A percentile compares a stretch with the other conserved stretches of the same genome.
Conservation (phyloP, 2,113 vertebrate genomes). For the Zosterops japonicus region DNA sequence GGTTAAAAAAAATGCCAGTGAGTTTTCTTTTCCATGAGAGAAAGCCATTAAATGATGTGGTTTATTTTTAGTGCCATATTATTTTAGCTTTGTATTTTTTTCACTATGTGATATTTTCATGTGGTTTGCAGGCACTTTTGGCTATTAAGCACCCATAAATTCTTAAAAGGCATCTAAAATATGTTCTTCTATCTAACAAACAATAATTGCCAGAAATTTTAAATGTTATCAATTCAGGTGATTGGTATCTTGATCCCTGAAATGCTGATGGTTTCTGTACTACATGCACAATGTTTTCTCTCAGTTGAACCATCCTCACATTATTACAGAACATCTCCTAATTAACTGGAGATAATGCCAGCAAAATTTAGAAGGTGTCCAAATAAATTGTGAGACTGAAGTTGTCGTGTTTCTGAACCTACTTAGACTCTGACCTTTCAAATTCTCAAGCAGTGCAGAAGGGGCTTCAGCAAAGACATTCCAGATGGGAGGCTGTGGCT, state of each 20-base stretch:
- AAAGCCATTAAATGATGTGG: not conserved
- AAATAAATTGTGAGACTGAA: not conserved
- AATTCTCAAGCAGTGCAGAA: constrained; percentile 1
- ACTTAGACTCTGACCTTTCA: constrained; percentile 46
- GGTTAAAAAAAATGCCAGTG: not conserved
- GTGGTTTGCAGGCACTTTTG: not conserved
- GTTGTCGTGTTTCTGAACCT: not conserved
- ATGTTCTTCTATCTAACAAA: not conserved
- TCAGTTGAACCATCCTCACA: not conserved
- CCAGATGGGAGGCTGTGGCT: constrained; percentile 56
- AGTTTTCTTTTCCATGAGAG: not conserved
- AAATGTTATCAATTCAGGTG: not conserved
- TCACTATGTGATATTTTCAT: not conserved
- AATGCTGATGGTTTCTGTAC: not conserved
- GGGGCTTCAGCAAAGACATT: constrained; percentile 61
- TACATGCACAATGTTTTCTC: not conserved
- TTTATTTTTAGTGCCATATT: not conserved
- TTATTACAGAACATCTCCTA: not conserved
- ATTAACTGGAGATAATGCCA: not conserved
- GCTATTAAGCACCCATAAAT: not conserved
- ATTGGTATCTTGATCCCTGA: not conserved
- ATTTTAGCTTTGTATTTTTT: not conserved
- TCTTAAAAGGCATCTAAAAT: not conserved
- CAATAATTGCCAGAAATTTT: not conserved
- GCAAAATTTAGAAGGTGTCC: not conserved